Evolutionary conservation across 2,888 invertebrate species (phyloP).

Genomic region (Nowickia ferox): DNA sequence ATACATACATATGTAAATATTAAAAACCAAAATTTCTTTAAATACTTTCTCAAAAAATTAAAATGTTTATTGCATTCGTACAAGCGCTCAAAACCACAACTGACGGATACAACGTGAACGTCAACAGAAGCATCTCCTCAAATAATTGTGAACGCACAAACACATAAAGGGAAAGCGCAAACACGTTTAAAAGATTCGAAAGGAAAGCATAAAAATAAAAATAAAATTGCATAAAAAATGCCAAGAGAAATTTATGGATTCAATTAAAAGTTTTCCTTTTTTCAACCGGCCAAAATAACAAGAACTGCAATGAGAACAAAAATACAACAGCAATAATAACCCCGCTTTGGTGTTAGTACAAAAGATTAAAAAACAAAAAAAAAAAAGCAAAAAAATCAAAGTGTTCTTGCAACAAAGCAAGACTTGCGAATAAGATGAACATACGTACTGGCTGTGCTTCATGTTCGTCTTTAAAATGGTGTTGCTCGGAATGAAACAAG

Average conservation of each 20-base stretch:
- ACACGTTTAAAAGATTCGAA: neutral
- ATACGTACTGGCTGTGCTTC: slow-evolving; percentile 39
- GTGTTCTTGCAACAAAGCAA: slow-evolving; percentile 32
- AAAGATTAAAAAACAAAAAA: neutral
- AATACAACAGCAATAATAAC: slow-evolving; percentile 18
- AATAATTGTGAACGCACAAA: slow-evolving; percentile 12
- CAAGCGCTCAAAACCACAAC: slow-evolving; percentile 53
- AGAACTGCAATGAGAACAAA: neutral
- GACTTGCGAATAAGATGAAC: slow-evolving; percentile 26
- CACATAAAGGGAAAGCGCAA: slow-evolving; percentile 5
- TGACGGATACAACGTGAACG: slow-evolving; percentile 25
- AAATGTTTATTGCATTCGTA: slow-evolving; percentile 16
- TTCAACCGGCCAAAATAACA: slow-evolving; percentile 57
- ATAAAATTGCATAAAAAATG: slow-evolving; percentile 59
- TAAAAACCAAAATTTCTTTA: neutral
- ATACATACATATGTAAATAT: slow-evolving; percentile 43
- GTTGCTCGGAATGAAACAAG: slow-evolving; percentile 26
- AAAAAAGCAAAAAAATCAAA: neutral
- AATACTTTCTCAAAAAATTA: slow-evolving; percentile 25
- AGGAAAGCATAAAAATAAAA: neutral
- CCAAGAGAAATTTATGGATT: slow-evolving; percentile 72
- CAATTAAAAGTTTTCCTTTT: slow-evolving; percentile 73
- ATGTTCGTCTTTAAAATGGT: slow-evolving; percentile 39
- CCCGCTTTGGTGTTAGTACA: slow-evolving; percentile 8
- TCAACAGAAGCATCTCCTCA: slow-evolving; percentile 10